A percentile compares a stretch with the other conserved stretches of the same genome.
phyloP scores from a whole-genome alignment of 2,113 vertebrate genomes.

The Bubo blakistoni region DNA sequence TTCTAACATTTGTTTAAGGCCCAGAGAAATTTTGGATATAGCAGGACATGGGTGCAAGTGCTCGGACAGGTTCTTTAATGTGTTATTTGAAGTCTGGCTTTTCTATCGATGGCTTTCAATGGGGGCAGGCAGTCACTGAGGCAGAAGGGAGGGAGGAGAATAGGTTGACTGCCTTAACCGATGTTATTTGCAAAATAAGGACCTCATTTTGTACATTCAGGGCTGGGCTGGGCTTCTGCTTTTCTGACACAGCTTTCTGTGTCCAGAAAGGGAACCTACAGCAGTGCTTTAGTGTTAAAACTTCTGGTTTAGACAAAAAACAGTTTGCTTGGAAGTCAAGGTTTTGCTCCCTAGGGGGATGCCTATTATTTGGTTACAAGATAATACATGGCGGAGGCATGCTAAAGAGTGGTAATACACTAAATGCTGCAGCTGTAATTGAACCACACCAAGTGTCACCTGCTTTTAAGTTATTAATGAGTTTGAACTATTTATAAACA shows the following conservation, averaged over 20 bases:
- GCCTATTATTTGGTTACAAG: conserved; percentile 7
- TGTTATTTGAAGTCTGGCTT: background rate
- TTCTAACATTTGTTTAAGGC: background rate
- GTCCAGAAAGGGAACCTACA: background rate
- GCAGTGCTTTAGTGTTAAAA: background rate
- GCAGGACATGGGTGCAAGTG: background rate
- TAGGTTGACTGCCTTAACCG: background rate
- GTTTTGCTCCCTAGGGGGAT: background rate
- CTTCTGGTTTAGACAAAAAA: background rate
- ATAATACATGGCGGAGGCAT: background rate
- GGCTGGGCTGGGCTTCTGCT: background rate
- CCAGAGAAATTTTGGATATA: background rate
- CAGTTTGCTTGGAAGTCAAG: background rate
- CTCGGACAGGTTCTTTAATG: background rate
- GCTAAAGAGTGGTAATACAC: conserved; percentile 6
- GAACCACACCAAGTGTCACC: conserved; percentile 15
- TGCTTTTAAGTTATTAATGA: conserved; percentile 59
- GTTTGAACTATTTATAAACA: conserved; percentile 40
- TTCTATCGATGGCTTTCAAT: background rate
- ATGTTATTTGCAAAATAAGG: background rate
- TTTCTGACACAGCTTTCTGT: background rate
- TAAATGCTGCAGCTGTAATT: conserved; percentile 42
- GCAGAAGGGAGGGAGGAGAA: background rate
- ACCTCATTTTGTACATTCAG: background rate
- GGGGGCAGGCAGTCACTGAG: background rate